A percentile compares a stretch with the other conserved stretches of the same genome.
phyloP scores from a whole-genome alignment of 2,888 invertebrate genomes.

The Lepas anatifera region DNA sequence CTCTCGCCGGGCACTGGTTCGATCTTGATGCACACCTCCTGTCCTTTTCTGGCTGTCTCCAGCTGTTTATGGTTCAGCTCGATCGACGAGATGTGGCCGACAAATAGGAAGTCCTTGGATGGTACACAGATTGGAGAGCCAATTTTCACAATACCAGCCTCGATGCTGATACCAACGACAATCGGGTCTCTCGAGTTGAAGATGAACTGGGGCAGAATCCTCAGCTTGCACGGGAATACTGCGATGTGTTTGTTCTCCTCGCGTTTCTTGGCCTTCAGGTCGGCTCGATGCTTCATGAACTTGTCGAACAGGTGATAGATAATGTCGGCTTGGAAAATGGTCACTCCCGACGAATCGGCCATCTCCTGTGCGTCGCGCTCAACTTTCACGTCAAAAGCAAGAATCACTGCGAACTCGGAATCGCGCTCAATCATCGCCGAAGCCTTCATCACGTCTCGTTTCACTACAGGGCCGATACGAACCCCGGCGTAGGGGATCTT shows the following conservation, averaged over 20 bases:
- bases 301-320: slow-evolving; percentile 99
- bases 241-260: slow-evolving; percentile 94
- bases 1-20: slow-evolving; percentile 95
- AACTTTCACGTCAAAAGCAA: slow-evolving; percentile 95
- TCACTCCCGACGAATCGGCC: slow-evolving; percentile 60
- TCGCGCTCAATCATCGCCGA: slow-evolving; percentile 99
- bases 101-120: slow-evolving; percentile 85
- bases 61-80: slow-evolving; percentile 92
- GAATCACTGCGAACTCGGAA: slow-evolving; percentile 85
- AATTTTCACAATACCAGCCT: slow-evolving; percentile 86
- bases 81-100: slow-evolving; percentile 89
- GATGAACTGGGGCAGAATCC: slow-evolving; percentile 53
- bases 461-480: slow-evolving; percentile 97
- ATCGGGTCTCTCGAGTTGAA: slow-evolving; percentile 99
- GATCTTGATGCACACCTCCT: slow-evolving; percentile 93
- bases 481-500: slow-evolving; percentile 79
- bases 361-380: slow-evolving; percentile 96
- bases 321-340: slow-evolving; percentile 69
- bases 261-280: slow-evolving; percentile 75
- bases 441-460: slow-evolving; percentile 98
- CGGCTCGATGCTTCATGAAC: slow-evolving; percentile 85
- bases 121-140: slow-evolving; percentile 98
- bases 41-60: slow-evolving; percentile 87
- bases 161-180: slow-evolving; percentile 88
- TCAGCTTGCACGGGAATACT: slow-evolving; percentile 94